Evolutionary conservation across 2,113 vertebrate genomes (phyloP).

Genomic region (Seriola aureovittata): DNA sequence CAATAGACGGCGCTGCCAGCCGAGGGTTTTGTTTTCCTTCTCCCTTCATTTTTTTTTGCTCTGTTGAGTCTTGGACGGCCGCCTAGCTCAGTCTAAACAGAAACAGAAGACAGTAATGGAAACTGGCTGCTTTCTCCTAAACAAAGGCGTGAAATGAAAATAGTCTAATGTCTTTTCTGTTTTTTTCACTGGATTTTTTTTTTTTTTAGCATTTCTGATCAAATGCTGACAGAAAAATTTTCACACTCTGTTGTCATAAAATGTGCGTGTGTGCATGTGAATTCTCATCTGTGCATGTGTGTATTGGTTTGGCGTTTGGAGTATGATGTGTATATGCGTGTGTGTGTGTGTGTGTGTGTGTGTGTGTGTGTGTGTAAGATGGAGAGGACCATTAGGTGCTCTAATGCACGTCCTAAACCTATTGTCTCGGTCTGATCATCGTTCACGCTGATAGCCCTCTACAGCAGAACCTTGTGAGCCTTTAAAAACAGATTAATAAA

Average conservation of each 20-base stretch:
- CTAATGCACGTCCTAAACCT: conserved; percentile 64
- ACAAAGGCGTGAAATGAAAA: conserved; percentile 73
- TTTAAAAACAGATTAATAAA: conserved; percentile 81
- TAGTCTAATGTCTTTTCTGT: conserved; percentile 47
- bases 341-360: conserved; percentile 21
- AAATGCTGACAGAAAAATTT: conserved; percentile 43
- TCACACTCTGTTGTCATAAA: conserved; percentile 36
- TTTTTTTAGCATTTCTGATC: conserved; percentile 43
- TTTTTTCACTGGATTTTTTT: not conserved
- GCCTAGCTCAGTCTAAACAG: conserved; percentile 67
- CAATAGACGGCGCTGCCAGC: conserved; percentile 43
- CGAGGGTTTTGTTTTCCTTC: conserved; percentile 24
- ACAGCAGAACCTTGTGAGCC: conserved; percentile 60
- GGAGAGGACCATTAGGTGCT: conserved; percentile 60
- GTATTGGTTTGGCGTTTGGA: not conserved
- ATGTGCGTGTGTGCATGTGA: not conserved
- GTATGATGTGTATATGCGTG: not conserved
- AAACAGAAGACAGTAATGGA: conserved; percentile 77
- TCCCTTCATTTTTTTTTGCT: not conserved
- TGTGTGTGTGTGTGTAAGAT: conserved; percentile 38
- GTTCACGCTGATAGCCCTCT: conserved; percentile 64
- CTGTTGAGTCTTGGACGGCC: conserved; percentile 53
- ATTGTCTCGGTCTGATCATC: conserved; percentile 64
- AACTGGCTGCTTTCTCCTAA: conserved; percentile 61
- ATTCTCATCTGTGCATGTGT: not conserved